phyloP scores from a whole-genome alignment of 2,888 invertebrate species.

The Leucophenga montana region DNA sequence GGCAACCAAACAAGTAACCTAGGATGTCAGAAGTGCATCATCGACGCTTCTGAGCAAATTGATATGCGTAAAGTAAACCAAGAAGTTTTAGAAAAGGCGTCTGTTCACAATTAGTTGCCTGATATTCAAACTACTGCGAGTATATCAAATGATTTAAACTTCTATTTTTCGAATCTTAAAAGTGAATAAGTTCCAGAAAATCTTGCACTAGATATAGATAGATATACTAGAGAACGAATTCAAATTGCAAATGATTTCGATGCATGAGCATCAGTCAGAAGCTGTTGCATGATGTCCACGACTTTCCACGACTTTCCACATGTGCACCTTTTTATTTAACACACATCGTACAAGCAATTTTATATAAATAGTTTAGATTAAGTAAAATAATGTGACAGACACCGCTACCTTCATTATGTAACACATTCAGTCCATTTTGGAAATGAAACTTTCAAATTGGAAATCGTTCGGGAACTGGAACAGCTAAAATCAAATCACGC shows the following conservation, averaged over 20 bases:
- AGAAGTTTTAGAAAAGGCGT: background rate
- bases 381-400: too few species aligned
- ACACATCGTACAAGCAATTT: too few species aligned
- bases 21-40: background rate
- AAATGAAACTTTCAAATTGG: too few species aligned
- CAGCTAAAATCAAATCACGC: too few species aligned
- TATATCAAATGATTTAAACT: constrained; percentile 25
- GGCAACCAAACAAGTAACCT: background rate
- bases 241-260: constrained; percentile 32
- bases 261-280: too few species aligned
- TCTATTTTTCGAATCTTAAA: background rate
- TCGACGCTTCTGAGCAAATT: background rate
- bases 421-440: too few species aligned
- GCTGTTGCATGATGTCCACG: constrained; percentile 30
- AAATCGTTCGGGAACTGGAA: too few species aligned
- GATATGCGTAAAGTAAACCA: background rate
- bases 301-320: constrained; percentile 32
- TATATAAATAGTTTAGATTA: too few species aligned
- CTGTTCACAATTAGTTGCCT: constrained; percentile 1
- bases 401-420: too few species aligned
- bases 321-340: too few species aligned
- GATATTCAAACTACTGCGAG: constrained; percentile 12
- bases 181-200: background rate
- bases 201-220: constrained; percentile 29
- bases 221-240: constrained; percentile 31